These are phyloP conservation scores for Oreochromis spilurus DNA, from an alignment of 2,113 vertebrate genomes.

Conservation along the genomic window DNA sequence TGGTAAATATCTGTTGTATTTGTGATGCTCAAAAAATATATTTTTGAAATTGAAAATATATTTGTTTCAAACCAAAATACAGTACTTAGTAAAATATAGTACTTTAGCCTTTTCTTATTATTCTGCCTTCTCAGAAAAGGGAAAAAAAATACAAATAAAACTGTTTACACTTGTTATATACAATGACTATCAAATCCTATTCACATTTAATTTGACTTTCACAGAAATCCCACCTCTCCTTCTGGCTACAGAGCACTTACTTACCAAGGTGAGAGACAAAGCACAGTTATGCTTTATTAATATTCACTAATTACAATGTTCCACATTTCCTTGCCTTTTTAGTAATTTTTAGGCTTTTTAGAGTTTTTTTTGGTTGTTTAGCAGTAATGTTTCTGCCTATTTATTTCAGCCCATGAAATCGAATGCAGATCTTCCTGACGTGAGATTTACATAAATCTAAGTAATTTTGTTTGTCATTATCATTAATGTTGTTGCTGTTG, in stretches of 20 bases:
- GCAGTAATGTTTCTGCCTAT: not conserved
- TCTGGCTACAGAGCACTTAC: not conserved
- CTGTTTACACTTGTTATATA: rapidly evolving
- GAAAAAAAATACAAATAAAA: rapidly evolving
- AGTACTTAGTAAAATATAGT: no score
- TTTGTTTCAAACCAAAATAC: no score
- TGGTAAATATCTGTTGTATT: no score
- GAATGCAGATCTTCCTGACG: not conserved
- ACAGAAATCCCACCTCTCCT: not conserved
- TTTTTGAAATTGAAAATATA: no score
- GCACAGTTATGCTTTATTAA: not conserved
- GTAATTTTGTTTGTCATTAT: not conserved
- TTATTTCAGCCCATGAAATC: not conserved
- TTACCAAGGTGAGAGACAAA: not conserved
- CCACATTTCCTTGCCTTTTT: not conserved
- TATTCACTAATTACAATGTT: not conserved
- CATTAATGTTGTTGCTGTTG: not conserved
- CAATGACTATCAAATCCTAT: not conserved
- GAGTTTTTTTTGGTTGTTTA: not conserved
- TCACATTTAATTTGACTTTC: not conserved
- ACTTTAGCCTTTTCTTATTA: not conserved
- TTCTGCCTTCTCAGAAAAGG: not conserved
- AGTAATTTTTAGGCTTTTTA: rapidly evolving
- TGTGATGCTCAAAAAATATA: no score
- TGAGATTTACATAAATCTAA: not conserved